Evolutionary conservation across 2,797 vertebrate genomes (phyloP).

Genomic region (Myotis myotis): DNA sequence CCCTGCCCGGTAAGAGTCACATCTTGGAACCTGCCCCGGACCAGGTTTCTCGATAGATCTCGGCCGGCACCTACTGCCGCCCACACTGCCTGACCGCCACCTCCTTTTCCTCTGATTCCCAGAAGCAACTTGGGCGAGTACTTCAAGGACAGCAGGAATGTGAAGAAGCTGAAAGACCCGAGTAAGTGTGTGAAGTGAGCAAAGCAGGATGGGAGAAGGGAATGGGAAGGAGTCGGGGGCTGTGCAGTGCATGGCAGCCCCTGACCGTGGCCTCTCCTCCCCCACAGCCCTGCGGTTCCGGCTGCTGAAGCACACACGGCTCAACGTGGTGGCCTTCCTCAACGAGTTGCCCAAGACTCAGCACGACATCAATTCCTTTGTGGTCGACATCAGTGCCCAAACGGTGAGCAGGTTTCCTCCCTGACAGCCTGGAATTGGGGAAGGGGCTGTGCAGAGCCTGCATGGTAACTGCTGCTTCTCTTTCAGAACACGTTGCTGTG

Average conservation of each 20-base stretch:
- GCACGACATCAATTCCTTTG: slow-evolving; percentile 92
- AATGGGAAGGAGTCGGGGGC: not conserved
- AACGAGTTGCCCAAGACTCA: slow-evolving; percentile 94
- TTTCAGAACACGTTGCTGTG: slow-evolving; percentile 90
- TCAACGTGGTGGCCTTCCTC: slow-evolving; percentile 94
- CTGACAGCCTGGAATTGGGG: not conserved
- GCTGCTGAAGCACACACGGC: slow-evolving; percentile 91
- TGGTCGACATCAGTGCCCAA: slow-evolving; percentile 91
- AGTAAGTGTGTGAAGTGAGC: slow-evolving; percentile 84
- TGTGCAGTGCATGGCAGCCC: rapidly evolving
- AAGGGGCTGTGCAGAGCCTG: not conserved
- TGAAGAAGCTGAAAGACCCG: slow-evolving; percentile 92
- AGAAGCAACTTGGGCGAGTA: slow-evolving; percentile 92
- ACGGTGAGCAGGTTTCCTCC: slow-evolving; percentile 83
- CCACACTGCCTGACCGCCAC: not conserved
- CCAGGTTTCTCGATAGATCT: not conserved
- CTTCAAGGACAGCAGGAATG: slow-evolving; percentile 91
- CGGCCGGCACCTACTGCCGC: not conserved
- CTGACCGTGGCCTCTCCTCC: not conserved
- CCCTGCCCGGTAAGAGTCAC: slow-evolving; percentile 85
- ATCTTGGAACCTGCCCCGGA: not conserved
- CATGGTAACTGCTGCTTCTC: not conserved
- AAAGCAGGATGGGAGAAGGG: not conserved
- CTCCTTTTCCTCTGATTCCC: not conserved
- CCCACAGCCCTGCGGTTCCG: slow-evolving; percentile 87